Conservation (phyloP, 2,797 vertebrate genomes). For the Mus spretus region DNA sequence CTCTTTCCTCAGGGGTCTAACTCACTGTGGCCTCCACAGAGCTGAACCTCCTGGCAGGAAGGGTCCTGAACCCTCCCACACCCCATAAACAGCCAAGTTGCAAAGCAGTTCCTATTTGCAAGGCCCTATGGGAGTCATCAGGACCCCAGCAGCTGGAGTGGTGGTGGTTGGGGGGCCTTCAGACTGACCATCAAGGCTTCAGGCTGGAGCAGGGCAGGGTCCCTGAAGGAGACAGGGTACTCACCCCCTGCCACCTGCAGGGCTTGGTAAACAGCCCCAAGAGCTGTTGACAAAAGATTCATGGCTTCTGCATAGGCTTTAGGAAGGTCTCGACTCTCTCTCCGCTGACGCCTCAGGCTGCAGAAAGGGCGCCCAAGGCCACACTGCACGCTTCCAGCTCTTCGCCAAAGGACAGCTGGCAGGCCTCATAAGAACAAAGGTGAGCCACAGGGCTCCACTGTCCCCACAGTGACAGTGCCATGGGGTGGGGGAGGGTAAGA, state of each 20-base stretch:
- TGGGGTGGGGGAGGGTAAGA: background rate
- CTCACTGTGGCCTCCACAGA: background rate
- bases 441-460: rapidly evolving
- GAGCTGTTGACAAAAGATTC: background rate
- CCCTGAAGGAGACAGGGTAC: background rate
- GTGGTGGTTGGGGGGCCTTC: too few relatives aligned
- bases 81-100: too few relatives aligned
- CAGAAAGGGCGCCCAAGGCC: background rate
- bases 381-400: background rate
- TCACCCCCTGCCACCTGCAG: background rate
- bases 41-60: too few relatives aligned
- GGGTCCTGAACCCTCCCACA: too few relatives aligned
- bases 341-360: background rate
- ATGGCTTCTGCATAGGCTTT: background rate
- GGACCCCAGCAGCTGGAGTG: too few relatives aligned
- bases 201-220: background rate
- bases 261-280: too few relatives aligned
- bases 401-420: background rate
- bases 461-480: background rate
- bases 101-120: too few relatives aligned
- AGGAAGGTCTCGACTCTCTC: background rate
- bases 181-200: background rate
- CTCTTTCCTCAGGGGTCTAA: background rate
- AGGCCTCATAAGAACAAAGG: background rate
- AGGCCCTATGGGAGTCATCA: too few relatives aligned